These are phyloP conservation scores for Zophobas morio DNA, from an alignment of 1,140 invertebrate genomes.

Conservation along the genomic window DNA sequence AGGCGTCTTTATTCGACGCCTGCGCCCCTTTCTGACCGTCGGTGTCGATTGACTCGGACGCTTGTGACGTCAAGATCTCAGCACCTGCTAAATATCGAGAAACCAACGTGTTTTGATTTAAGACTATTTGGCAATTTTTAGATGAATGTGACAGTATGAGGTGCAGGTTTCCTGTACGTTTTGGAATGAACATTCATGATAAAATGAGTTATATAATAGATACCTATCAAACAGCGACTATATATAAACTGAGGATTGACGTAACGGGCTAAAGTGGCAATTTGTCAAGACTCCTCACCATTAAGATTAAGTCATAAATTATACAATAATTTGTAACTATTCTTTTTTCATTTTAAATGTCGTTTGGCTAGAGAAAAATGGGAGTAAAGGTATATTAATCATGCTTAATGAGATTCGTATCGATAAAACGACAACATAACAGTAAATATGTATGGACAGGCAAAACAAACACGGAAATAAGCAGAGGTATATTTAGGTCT, in stretches of 20 bases:
- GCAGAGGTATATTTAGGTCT: no score
- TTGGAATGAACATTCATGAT: not conserved
- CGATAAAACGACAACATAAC: not conserved
- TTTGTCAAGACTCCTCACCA: not conserved
- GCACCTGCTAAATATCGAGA: slow-evolving; percentile 61
- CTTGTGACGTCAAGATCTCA: slow-evolving; percentile 61
- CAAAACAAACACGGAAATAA: not conserved
- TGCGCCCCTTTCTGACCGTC: slow-evolving; percentile 46
- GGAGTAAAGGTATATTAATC: not conserved
- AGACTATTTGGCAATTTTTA: slow-evolving; percentile 2
- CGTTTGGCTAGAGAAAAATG: not conserved
- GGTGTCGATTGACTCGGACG: slow-evolving; percentile 37
- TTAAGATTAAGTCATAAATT: not conserved
- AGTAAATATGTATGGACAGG: no score
- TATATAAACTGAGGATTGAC: not conserved
- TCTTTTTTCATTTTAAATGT: not conserved
- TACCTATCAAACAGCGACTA: not conserved
- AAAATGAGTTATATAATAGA: not conserved
- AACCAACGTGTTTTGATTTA: slow-evolving; percentile 35
- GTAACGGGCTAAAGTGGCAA: not conserved
- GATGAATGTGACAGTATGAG: not conserved
- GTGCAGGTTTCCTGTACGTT: slow-evolving; percentile 5
- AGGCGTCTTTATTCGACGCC: slow-evolving; percentile 58
- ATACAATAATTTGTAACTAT: not conserved
- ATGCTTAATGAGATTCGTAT: not conserved